A percentile compares a stretch with the other conserved stretches of the same genome.
Conservation (phyloP, 2,888 invertebrate genomes). For the Ochropacha duplaris region DNA sequence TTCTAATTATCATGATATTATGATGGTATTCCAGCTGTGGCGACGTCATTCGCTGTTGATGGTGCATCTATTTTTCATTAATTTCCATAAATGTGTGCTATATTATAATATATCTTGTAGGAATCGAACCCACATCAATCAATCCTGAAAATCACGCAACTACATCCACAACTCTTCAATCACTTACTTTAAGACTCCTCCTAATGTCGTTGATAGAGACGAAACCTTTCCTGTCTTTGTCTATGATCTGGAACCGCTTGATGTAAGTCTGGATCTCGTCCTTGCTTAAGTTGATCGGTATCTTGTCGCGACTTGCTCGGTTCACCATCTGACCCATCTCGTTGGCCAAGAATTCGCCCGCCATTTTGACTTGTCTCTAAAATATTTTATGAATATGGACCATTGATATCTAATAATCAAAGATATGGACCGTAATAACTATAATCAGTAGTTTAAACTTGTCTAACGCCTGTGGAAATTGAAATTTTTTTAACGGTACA, state of each 20-base stretch:
- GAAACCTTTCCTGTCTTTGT: conserved; percentile 98
- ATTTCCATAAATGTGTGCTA: neutral
- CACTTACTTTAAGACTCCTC: conserved; percentile 94
- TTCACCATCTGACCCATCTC: conserved; percentile 99
- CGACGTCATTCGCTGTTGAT: too few relatives aligned
- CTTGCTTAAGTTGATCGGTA: conserved; percentile 95
- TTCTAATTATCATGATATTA: too few relatives aligned
- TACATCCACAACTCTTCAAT: neutral
- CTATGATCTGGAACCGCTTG: conserved; percentile 97
- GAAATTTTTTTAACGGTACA: too few relatives aligned
- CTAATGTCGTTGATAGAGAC: conserved; percentile 99
- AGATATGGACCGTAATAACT: too few relatives aligned
- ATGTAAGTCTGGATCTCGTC: conserved; percentile 97
- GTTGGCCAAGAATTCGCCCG: conserved; percentile 92
- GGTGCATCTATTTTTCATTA: too few relatives aligned
- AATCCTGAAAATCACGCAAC: neutral
- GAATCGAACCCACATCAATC: neutral
- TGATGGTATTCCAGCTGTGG: too few relatives aligned
- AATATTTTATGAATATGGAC: conserved; percentile 23
- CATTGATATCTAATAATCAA: too few relatives aligned
- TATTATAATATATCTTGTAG: neutral
- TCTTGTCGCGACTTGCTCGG: conserved; percentile 91
- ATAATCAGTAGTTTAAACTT: too few relatives aligned
- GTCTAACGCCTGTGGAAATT: too few relatives aligned
- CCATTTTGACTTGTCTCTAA: conserved; percentile 91